Conservation (phyloP, 1,140 invertebrate genomes). For the Eumaeus atala region DNA sequence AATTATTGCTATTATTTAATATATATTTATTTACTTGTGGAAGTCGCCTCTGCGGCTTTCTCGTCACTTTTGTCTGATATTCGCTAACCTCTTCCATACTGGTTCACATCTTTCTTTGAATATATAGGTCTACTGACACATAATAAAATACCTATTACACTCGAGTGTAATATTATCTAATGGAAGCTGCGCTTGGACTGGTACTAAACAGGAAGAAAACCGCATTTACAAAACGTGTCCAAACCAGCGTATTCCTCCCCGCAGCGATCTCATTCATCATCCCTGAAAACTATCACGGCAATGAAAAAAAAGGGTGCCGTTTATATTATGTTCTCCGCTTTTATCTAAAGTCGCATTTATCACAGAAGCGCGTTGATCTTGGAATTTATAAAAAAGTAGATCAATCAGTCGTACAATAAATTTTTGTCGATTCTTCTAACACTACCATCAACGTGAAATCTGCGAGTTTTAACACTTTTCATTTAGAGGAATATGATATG, state of each 20-base stretch:
- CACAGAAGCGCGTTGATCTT: background rate
- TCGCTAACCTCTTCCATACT: too few relatives aligned
- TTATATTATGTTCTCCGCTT: slow-evolving; percentile 5
- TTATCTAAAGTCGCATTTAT: slow-evolving; percentile 9
- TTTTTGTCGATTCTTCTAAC: too few relatives aligned
- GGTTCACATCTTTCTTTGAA: too few relatives aligned
- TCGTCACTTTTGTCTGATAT: too few relatives aligned
- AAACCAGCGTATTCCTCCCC: background rate
- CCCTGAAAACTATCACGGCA: background rate
- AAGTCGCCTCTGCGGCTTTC: too few relatives aligned
- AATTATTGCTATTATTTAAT: too few relatives aligned
- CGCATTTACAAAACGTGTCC: background rate
- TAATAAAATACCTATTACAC: background rate
- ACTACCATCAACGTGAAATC: too few relatives aligned
- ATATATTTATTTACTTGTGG: too few relatives aligned
- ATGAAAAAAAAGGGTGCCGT: background rate
- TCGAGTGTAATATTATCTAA: background rate
- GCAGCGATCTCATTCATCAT: background rate
- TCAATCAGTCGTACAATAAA: background rate
- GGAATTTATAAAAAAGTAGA: slow-evolving; percentile 1
- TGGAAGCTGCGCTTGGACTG: background rate
- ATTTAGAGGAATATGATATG: too few relatives aligned
- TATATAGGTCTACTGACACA: too few relatives aligned
- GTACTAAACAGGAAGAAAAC: background rate
- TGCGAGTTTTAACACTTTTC: too few relatives aligned